These are phyloP conservation scores for Falco punctatus DNA, from an alignment of 2,113 vertebrate genomes.

Conservation along the genomic window DNA sequence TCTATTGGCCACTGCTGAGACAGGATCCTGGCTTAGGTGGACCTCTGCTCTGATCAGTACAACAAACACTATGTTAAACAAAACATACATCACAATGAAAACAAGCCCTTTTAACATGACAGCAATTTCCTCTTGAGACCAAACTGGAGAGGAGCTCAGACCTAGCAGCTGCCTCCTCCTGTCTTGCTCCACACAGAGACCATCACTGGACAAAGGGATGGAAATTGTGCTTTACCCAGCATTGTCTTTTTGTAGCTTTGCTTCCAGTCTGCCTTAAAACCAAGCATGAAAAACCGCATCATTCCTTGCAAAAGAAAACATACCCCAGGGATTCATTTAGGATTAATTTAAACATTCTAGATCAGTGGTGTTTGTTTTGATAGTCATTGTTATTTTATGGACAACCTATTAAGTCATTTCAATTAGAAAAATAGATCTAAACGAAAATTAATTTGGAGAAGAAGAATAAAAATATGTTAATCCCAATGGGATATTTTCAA, in stretches of 20 bases:
- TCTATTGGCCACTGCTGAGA: not conserved
- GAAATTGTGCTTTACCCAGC: not conserved
- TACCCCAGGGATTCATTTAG: not conserved
- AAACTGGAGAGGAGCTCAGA: not conserved
- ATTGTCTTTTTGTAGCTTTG: not conserved
- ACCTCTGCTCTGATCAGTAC: not conserved
- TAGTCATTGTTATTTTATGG: not conserved
- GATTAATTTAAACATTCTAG: not conserved
- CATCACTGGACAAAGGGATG: not conserved
- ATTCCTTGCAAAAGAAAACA: not conserved
- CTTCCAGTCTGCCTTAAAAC: constrained; percentile 13
- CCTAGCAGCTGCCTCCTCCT: not conserved
- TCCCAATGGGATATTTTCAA: not conserved
- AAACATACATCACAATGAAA: not conserved
- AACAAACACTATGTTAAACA: not conserved
- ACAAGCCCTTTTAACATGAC: not conserved
- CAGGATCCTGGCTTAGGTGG: not conserved
- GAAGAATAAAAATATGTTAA: not conserved
- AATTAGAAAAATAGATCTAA: not conserved
- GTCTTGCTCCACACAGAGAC: not conserved
- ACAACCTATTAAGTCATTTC: not conserved
- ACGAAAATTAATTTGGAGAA: constrained; percentile 6
- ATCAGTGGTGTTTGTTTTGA: not conserved
- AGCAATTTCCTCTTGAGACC: not conserved
- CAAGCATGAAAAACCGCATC: not conserved